Base-by-base conservation (phyloP, 1,140 invertebrate genomes). In the Delia radicum region DNA sequence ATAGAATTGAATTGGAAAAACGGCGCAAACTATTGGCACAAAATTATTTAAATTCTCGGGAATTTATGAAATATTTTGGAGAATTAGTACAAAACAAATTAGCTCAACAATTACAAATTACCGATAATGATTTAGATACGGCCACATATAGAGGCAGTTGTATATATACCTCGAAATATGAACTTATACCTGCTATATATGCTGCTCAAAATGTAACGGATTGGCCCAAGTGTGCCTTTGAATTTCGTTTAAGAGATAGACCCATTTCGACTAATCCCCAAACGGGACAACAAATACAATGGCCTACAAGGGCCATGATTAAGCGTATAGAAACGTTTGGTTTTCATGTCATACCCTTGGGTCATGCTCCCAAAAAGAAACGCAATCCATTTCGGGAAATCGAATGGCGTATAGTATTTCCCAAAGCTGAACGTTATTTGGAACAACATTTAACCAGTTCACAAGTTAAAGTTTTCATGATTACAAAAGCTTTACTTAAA, bases 381-480 rank as follows among this genome's bases (percentile, higher is more conserved):
- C 79, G 85, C 2, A 92, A 92, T 80, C 84, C 86, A 0, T 86
- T 90, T 33, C 87, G 89, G 67, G 89, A 89, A 75, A 83, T 94
- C 10, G 92, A 94, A 81, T 95, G 93, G 93, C 90, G 91, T 79
- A 85, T 94, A 1, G 87, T 88, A 6, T 94, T 94, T 80, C 92
- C 92, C 0, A 90, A 90, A 67, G 93, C 92, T 0, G 92, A 94
- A 82, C 88, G 90, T 46, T 93, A 90, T 78, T 84, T 95, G 63
- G 92, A 94, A 79, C 91, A 89, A 0, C 90, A 90, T 76, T 88
- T 94, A 84, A 91, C 90, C 0, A 89, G 90, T 78, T 88, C 90
- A 5, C 93, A 94, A 80, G 89, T 91, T 28, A 89, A 91, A 42
- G 90, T 92, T 71, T 92, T 92, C 76, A 82, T 93, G 48, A 89